phyloP scores from a whole-genome alignment of 2,797 vertebrate species.

The Spheniscus humboldti region DNA sequence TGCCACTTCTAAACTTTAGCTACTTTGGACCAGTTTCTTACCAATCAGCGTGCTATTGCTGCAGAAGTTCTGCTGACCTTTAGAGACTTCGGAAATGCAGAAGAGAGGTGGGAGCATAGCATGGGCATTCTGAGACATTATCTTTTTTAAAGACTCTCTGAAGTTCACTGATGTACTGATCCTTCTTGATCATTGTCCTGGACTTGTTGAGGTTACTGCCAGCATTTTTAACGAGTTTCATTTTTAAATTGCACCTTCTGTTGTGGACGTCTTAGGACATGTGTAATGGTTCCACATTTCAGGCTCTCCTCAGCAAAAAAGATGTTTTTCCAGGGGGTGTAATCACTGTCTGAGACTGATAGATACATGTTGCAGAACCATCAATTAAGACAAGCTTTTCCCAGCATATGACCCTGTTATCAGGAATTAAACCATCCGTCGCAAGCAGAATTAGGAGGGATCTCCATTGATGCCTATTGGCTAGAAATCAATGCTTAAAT shows the following conservation, averaged over 20 bases:
- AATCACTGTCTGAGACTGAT: slow-evolving; percentile 48
- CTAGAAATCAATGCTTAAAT: slow-evolving; percentile 9
- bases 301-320: slow-evolving; percentile 18
- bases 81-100: background rate
- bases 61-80: background rate
- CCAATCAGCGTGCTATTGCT: background rate
- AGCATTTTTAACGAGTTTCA: slow-evolving; percentile 38
- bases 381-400: slow-evolving; percentile 25
- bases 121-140: background rate
- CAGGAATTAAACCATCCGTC: slow-evolving; percentile 22
- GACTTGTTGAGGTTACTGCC: background rate
- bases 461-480: slow-evolving; percentile 19
- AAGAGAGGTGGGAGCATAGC: background rate
- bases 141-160: background rate
- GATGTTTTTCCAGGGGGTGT: slow-evolving; percentile 36
- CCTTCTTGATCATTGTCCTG: background rate
- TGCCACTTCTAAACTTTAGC: background rate
- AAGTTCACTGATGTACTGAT: background rate
- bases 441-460: slow-evolving; percentile 7
- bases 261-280: background rate
- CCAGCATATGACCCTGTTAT: slow-evolving; percentile 10
- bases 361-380: background rate
- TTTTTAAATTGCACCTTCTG: slow-evolving; percentile 36
- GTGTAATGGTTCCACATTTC: slow-evolving; percentile 18
- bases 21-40: background rate